Evolutionary conservation across 2,797 vertebrate genomes (phyloP), one percentile per base, ranked within the genome.

Genomic region (Protonibea diacanthus): DNA sequence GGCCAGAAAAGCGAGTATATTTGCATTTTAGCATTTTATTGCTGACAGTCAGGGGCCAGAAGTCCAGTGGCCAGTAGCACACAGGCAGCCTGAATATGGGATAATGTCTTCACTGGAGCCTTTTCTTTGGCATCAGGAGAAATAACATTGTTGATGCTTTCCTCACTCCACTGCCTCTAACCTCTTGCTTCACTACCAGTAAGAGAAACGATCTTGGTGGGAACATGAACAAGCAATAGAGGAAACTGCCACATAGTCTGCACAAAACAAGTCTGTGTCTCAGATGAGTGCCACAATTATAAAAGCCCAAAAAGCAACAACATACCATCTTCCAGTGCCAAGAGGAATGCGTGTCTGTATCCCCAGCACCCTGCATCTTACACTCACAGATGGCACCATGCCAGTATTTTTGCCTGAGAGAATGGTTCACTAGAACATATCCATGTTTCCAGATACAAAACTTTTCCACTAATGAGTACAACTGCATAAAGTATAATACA

Each of bases 391-490:
- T 76, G 81, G 71, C 79, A 1, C 9, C 13, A 15, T 25, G 58
- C 66, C 80, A 78, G 18, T 44, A 3, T 47, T 67, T 69, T 38
- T 70, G 59, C 55, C 64, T 53, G 49, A 61, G 66, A 78, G 52
- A 76, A 51, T 21, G 14, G 51, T 33, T 72, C 18, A 55, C 21
- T 13, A 3, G 17, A 77, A 62, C 52, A 13, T 20, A 29, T 20
- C 44, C n/a, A 33, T 63, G 25, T 79, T 71, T 69, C 25, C 70
- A 82, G 18, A 82, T 49, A 29, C 53, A 52, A 65, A 82, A 66
- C 65, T 69, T 68, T 78, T 20, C 56, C 33, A 56, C 78, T 83
- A 86, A 88, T 83, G 65, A 86, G 74, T 53, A 70, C 62, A 53
- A 52, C 53, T 76, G 52, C 27, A 65, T 63, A 38, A 55, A 75